Conservation (phyloP, 2,888 invertebrate genomes). For the Catonia carolina region DNA sequence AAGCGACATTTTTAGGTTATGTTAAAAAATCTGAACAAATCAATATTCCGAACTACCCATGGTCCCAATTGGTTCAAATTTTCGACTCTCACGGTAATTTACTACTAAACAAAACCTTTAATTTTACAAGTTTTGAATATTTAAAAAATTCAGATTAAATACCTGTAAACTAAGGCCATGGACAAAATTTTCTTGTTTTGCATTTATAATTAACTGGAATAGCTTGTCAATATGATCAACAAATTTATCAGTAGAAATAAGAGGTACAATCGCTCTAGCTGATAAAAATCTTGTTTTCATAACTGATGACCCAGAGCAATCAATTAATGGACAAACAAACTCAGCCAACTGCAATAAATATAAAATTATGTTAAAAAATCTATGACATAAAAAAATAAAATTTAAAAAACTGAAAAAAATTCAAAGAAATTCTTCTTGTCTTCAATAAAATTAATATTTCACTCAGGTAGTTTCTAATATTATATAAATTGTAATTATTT, state of each 20-base stretch:
- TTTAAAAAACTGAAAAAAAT: neutral
- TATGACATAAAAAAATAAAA: neutral
- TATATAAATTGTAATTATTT: too few species aligned
- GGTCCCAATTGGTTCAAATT: too few species aligned
- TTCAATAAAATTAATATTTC: neutral
- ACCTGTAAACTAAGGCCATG: conserved; percentile 65
- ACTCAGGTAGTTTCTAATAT: too few species aligned
- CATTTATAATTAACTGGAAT: conserved; percentile 39
- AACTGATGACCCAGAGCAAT: conserved; percentile 58
- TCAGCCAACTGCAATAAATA: conserved; percentile 48
- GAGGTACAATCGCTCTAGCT: conserved; percentile 59
- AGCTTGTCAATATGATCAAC: conserved; percentile 39
- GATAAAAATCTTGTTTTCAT: conserved; percentile 65
- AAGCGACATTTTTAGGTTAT: too few species aligned
- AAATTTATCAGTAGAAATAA: conserved; percentile 46
- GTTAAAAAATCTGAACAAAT: too few species aligned
- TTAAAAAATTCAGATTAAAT: conserved; percentile 28
- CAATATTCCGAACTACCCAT: too few species aligned
- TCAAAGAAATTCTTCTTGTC: neutral
- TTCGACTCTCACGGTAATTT: too few species aligned
- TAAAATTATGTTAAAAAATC: conserved; percentile 1
- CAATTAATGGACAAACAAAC: conserved; percentile 57
- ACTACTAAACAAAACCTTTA: too few species aligned
- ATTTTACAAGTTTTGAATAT: conserved; percentile 1
- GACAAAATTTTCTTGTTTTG: conserved; percentile 49